A percentile compares a stretch with the other conserved stretches of the same genome.
phyloP scores from a whole-genome alignment of 2,888 invertebrate genomes.

The Sycophila texana region DNA sequence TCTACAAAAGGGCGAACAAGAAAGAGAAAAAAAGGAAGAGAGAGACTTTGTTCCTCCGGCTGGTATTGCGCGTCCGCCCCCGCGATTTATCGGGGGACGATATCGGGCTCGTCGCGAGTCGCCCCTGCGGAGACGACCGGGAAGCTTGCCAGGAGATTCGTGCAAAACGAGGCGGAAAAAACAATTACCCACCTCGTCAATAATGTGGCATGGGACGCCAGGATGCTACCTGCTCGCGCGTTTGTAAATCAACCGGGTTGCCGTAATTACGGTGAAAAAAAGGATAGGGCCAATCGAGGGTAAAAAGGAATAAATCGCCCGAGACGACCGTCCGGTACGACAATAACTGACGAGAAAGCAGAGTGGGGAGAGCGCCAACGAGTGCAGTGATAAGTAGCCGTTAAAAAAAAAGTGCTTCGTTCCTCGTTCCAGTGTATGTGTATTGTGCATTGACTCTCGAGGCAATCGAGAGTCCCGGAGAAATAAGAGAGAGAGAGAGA shows the following conservation, averaged over 20 bases:
- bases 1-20: background rate
- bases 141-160: conserved; percentile 51
- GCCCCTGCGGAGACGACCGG: conserved; percentile 36
- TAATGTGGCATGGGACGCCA: conserved; percentile 10
- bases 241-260: conserved; percentile 34
- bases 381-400: conserved; percentile 28
- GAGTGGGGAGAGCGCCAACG: background rate
- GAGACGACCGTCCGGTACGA: conserved; percentile 39
- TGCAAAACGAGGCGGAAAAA: conserved; percentile 39
- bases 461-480: background rate
- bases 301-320: conserved; percentile 7
- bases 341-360: conserved; percentile 32
- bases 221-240: background rate
- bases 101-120: conserved; percentile 39
- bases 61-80: conserved; percentile 29
- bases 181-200: conserved; percentile 38
- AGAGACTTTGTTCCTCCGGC: background rate
- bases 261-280: conserved; percentile 28
- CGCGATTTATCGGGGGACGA: conserved; percentile 44
- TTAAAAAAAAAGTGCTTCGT: conserved; percentile 9
- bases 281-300: background rate
- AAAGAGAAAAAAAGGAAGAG: background rate
- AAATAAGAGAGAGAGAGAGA: background rate
- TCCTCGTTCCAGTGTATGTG: conserved; percentile 10
- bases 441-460: background rate